Conservation (phyloP, 1,140 invertebrate species). For the Heliconius melpomene region DNA sequence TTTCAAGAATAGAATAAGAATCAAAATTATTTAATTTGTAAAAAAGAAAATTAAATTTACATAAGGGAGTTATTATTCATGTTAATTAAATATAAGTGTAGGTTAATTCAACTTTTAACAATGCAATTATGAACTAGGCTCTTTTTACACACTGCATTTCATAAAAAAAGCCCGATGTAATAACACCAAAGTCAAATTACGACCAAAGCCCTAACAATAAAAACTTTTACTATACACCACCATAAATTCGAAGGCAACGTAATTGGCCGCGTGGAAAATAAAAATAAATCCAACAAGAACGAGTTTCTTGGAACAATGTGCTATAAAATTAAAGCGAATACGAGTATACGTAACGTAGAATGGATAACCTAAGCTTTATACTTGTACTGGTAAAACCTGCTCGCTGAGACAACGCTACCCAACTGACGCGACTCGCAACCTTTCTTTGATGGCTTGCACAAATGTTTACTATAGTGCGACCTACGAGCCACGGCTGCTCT, state of each 20-base stretch:
- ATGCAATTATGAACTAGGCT: too few species aligned
- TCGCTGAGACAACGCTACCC: conserved; percentile 29
- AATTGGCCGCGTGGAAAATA: conserved; percentile 25
- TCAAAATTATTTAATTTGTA: too few species aligned
- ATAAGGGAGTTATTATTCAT: too few species aligned
- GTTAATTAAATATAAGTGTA: too few species aligned
- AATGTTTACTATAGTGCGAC: not conserved
- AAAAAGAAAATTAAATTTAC: too few species aligned
- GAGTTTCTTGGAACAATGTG: conserved; percentile 38
- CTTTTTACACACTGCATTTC: too few species aligned
- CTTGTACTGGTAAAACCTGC: conserved; percentile 42
- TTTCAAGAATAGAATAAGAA: too few species aligned
- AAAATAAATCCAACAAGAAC: conserved; percentile 33
- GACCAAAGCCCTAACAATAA: not conserved
- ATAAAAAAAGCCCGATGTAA: too few species aligned
- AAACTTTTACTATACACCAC: not conserved
- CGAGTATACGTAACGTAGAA: conserved; percentile 41
- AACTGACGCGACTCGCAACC: conserved; percentile 19
- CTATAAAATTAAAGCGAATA: conserved; percentile 40
- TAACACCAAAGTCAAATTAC: not conserved
- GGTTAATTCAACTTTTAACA: too few species aligned
- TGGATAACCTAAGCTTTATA: conserved; percentile 42
- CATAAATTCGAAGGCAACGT: not conserved
- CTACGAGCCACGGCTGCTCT: too few species aligned
- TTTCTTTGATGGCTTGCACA: not conserved